Base-by-base conservation (phyloP, 2,113 vertebrate species). In the Toxostoma redivivum region DNA sequence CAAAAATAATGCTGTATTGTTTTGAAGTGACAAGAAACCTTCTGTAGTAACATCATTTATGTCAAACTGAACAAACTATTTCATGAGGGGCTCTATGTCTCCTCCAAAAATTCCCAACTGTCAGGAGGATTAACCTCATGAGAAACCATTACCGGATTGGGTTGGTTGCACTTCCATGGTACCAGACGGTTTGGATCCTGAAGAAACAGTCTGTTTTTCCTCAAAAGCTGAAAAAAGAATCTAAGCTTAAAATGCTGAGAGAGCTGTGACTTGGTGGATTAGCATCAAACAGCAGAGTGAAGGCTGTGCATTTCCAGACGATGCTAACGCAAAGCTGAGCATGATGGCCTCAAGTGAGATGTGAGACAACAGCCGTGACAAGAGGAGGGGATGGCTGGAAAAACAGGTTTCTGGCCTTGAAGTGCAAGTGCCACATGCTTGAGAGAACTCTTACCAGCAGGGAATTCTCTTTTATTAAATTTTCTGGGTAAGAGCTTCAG, bases 181-280 rank as follows among this genome's bases (percentile, higher is more conserved):
- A 81, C 79, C 67, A 96, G 93, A 27, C 5, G 64, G 44, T 97
- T 97, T 95, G 92, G 82, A 83, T 97, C 96, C 95, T 64, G 95
- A 93, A 95, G 97, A 90, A 96, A 97, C 54, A 86, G 95, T 82
- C 30, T 96, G 86, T 66, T 86, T 97, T 97, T 96, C 95, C 94
- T 93, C 95, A 94, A 95, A 91, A 95, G 92, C 95, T 98, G 95
- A 89, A 97, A 98, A 96, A 95, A 97, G 65, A 97, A 82, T 72
- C 91, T 57, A 86, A 81, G 10, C 85, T 95, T 88, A 95, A 87
- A 89, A 79, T 70, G 57, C 58, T 86, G 92, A 88, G 28, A 51
- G 12, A 58, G 38, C 25, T 71, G 79, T 56, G 51, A 38, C 31
- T 83, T 37, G 47, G 62, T 72, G 48, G 65, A 70, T 92, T 77